phyloP scores from a whole-genome alignment of 2,113 vertebrate species.

The Crotalus horridus region DNA sequence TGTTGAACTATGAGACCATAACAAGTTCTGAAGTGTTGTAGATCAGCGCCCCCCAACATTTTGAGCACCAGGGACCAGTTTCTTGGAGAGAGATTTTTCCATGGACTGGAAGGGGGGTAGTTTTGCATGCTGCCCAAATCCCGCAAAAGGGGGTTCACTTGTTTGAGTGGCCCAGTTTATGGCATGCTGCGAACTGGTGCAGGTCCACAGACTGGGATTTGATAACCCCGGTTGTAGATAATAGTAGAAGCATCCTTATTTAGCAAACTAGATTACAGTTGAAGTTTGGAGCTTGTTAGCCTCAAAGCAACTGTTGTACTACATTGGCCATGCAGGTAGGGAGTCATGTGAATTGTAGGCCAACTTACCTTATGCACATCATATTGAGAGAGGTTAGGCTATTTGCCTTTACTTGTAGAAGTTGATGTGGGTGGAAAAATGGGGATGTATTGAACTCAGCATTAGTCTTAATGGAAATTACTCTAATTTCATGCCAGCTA shows the following conservation, averaged over 20 bases:
- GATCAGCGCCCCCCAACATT: too few species aligned
- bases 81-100: too few species aligned
- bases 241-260: neutral
- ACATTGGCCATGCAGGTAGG: neutral
- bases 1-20: neutral
- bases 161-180: too few species aligned
- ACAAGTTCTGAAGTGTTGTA: neutral
- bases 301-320: neutral
- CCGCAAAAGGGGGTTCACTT: too few species aligned
- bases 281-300: neutral
- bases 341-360: neutral
- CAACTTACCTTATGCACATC: neutral
- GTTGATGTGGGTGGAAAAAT: neutral
- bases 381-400: neutral
- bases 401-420: neutral
- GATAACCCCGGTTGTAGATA: neutral
- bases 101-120: too few species aligned
- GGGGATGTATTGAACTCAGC: neutral
- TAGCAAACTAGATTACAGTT: neutral
- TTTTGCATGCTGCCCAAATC: too few species aligned
- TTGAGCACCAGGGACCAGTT: too few species aligned
- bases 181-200: too few species aligned
- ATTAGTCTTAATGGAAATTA: neutral
- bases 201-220: too few species aligned
- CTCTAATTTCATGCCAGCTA: neutral